phyloP scores from a whole-genome alignment of 2,888 invertebrate species.

The Chalcosyrphus nemorum region DNA sequence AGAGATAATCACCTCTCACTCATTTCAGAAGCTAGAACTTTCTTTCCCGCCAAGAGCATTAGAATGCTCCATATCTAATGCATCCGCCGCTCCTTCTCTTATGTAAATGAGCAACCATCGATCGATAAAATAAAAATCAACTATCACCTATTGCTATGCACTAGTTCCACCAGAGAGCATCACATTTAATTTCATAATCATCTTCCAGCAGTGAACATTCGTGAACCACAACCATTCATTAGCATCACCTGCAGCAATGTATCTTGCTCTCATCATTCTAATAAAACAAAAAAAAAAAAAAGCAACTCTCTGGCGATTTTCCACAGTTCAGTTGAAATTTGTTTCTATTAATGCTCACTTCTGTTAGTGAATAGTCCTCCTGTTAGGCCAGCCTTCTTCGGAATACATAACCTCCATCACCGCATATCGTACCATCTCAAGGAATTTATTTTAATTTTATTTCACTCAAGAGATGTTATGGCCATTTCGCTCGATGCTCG shows the following conservation, averaged over 20 bases:
- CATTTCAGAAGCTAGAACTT: not conserved
- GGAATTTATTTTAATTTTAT: slow-evolving; percentile 58
- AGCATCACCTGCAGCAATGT: slow-evolving; percentile 56
- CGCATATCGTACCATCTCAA: slow-evolving; percentile 58
- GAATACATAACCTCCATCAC: slow-evolving; percentile 13
- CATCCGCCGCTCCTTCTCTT: not conserved
- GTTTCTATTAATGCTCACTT: slow-evolving; percentile 30
- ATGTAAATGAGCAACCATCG: slow-evolving; percentile 2
- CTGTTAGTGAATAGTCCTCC: slow-evolving; percentile 12
- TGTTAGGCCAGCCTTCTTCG: slow-evolving; percentile 3
- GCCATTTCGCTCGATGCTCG: slow-evolving; percentile 17
- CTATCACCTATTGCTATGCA: not conserved
- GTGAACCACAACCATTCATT: slow-evolving; percentile 57
- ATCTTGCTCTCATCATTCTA: slow-evolving; percentile 38
- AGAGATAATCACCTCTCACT: not conserved
- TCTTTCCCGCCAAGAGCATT: not conserved
- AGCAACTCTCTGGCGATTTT: slow-evolving; percentile 1
- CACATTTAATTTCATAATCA: slow-evolving; percentile 37
- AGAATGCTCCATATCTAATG: not conserved
- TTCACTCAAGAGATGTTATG: not conserved
- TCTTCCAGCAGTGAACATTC: slow-evolving; percentile 6
- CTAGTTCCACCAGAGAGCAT: not conserved
- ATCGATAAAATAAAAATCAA: slow-evolving; percentile 9
- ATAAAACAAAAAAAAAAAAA: slow-evolving; percentile 11
- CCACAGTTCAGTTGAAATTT: slow-evolving; percentile 6